phyloP scores from a whole-genome alignment of 2,888 invertebrate genomes.

The Steinernema hermaphroditum region DNA sequence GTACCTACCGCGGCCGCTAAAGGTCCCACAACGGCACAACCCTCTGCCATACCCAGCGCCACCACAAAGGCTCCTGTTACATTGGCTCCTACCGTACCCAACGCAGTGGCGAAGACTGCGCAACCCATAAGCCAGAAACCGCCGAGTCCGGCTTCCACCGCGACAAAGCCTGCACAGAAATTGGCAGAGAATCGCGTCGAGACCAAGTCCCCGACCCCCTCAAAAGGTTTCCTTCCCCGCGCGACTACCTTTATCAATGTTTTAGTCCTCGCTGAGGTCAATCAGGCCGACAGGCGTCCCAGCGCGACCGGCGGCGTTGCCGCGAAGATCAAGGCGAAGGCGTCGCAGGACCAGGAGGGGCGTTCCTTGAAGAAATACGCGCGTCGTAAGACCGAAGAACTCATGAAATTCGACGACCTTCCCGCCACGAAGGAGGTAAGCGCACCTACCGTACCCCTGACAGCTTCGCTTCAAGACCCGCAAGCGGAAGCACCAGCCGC shows the following conservation, averaged over 20 bases:
- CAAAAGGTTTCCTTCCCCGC: neutral
- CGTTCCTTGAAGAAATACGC: slow-evolving; percentile 3
- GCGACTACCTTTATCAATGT: neutral
- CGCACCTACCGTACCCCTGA: too few relatives aligned
- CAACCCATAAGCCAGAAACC: slow-evolving; percentile 32
- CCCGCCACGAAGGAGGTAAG: slow-evolving; percentile 41
- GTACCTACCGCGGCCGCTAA: too few relatives aligned
- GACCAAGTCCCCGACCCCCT: slow-evolving; percentile 11
- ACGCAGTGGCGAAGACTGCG: slow-evolving; percentile 27
- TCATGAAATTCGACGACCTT: slow-evolving; percentile 53
- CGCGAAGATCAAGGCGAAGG: slow-evolving; percentile 8
- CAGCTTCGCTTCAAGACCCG: neutral
- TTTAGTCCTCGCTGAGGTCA: slow-evolving; percentile 1
- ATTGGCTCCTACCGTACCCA: slow-evolving; percentile 7
- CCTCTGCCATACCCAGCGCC: too few relatives aligned
- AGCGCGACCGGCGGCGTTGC: neutral
- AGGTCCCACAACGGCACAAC: too few relatives aligned
- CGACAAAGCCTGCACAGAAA: slow-evolving; percentile 32
- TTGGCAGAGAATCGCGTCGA: slow-evolving; percentile 3
- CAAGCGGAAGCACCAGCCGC: slow-evolving; percentile 45
- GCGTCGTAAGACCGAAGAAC: slow-evolving; percentile 58
- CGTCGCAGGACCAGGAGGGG: neutral
- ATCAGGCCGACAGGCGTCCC: neutral
- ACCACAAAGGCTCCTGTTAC: neutral
- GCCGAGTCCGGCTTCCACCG: slow-evolving; percentile 27